These are phyloP conservation scores for Myotis lucifugus DNA, from an alignment of 2,113 vertebrate genomes.

Conservation along the genomic window DNA sequence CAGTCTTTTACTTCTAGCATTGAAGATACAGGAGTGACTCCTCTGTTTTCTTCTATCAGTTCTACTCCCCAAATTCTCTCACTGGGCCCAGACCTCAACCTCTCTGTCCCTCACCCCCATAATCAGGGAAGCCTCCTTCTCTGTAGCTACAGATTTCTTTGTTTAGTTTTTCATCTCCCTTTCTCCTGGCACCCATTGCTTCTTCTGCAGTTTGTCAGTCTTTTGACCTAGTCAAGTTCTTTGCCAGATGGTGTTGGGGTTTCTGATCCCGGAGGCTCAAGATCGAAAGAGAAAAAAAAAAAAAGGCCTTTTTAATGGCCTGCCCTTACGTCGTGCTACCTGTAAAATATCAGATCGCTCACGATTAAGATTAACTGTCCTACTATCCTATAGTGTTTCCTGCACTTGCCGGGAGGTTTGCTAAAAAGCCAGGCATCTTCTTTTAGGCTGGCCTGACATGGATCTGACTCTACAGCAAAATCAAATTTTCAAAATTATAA, in stretches of 20 bases:
- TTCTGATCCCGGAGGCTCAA: not conserved
- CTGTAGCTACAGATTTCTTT: not conserved
- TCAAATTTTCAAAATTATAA: not conserved
- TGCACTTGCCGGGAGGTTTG: not conserved
- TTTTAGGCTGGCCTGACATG: not conserved
- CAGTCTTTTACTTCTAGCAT: not conserved
- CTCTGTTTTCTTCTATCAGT: not conserved
- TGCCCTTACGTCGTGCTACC: not conserved
- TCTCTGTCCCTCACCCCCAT: not conserved
- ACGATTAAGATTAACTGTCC: not conserved
- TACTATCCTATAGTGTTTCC: not conserved
- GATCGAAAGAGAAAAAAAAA: not conserved
- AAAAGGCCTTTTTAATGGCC: not conserved
- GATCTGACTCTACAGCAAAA: not conserved
- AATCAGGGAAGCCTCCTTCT: not conserved
- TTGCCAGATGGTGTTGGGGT: not conserved
- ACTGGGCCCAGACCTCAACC: not conserved
- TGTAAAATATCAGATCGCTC: not conserved
- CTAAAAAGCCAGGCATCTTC: not conserved
- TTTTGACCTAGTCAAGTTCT: not conserved
- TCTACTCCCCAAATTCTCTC: slow-evolving; percentile 42
- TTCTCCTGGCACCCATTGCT: not conserved
- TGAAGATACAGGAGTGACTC: not conserved
- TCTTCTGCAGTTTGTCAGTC: not conserved
- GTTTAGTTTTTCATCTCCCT: not conserved